Conservation (phyloP, 2,797 vertebrate species). For the Tamandua tetradactyla region DNA sequence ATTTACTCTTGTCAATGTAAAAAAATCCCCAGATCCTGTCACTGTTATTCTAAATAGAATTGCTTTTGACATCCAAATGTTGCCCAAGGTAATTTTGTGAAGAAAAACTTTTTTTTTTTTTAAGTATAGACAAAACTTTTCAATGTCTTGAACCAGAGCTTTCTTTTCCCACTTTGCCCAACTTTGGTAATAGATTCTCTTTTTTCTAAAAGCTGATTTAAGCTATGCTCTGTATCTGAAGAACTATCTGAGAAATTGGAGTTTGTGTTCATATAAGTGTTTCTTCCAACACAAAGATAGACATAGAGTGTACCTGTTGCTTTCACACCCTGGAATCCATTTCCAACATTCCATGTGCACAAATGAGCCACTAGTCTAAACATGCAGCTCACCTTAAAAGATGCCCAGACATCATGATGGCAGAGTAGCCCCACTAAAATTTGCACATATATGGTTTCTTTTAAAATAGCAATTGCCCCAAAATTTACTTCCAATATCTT, state of each 20-base stretch:
- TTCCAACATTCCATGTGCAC: neutral
- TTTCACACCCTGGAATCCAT: neutral
- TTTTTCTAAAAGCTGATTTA: neutral
- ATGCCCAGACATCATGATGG: neutral
- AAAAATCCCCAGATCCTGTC: neutral
- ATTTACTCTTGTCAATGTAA: conserved; percentile 7
- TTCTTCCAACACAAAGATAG: conserved; percentile 43
- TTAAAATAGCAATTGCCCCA: neutral
- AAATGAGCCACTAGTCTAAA: neutral
- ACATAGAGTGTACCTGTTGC: neutral
- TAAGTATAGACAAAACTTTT: conserved; percentile 18
- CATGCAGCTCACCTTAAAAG: neutral
- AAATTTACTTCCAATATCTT: neutral
- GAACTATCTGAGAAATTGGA: neutral
- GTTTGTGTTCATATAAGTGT: neutral
- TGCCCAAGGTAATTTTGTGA: conserved; percentile 41
- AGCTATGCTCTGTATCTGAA: conserved; percentile 15
- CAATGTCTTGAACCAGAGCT: neutral
- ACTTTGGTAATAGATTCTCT: neutral
- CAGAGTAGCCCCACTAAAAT: neutral
- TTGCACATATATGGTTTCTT: neutral
- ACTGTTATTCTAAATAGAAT: conserved; percentile 22
- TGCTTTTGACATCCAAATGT: conserved; percentile 28
- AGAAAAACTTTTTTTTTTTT: conserved; percentile 4
- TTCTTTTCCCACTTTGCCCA: neutral